Evolutionary conservation across 2,113 vertebrate species (phyloP), one percentile per base, ranked within the genome.

Genomic region (Pitta sordida): DNA sequence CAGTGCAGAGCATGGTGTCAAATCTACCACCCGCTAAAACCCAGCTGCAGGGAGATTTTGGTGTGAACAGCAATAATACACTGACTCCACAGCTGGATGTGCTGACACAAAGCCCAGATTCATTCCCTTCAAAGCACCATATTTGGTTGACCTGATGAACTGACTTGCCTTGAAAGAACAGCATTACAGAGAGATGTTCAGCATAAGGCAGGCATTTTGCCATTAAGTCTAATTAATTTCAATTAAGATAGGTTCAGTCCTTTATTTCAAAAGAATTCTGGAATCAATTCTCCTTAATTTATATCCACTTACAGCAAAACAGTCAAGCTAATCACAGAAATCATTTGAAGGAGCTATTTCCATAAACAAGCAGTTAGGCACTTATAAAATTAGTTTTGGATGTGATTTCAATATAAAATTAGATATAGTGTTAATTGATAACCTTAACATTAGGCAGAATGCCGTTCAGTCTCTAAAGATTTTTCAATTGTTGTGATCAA

Each of bases 321-420:
- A 92, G 52, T 93, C 39, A 86, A 64, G 83, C 26, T 81, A 94
- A 95, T 93, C 86, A 91, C 52, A 88, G 60, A 84, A 86, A 94
- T 90, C 1, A 64, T 91, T 58, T 83, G 86, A 91, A 96, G 80
- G 56, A 93, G 83, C 60, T 90, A 76, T 87, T 95, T 91, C 67
- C 77, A 94, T 71, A 92, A 94, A 88, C 87, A 92, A 90, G 70
- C 17, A 83, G 90, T 92, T 80, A 95, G 43, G 64, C 39, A 80
- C 67, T 91, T 94, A 63, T 11, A 69, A 87, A 91, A 92, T 62
- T 15, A 81, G 41, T 39, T 91, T 79, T 64, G 65, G 59, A 87
- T 84, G 70, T 91, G 70, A 79, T 84, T 92, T 92, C 88, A 79
- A 69, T 91, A 81, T 62, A 63, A 91, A 95, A 91, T 64, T 65